phyloP scores from a whole-genome alignment of 2,888 invertebrate species.

The Zygothrica quintamaculata region DNA sequence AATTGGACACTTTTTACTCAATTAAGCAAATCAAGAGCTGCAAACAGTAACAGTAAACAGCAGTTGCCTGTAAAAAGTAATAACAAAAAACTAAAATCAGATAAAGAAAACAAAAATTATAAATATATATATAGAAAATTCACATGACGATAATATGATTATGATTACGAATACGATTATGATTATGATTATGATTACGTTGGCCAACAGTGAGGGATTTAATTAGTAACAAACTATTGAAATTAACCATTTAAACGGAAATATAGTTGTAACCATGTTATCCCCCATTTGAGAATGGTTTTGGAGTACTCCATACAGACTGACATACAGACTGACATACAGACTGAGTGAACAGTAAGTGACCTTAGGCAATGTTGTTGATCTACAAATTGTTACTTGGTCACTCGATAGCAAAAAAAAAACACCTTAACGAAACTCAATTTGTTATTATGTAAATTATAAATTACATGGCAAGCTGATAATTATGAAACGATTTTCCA shows the following conservation, averaged over 20 bases:
- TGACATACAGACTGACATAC: background rate
- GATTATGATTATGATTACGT: constrained; percentile 27
- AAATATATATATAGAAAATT: too few species aligned
- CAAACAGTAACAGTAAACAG: constrained; percentile 19
- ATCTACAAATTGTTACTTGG: constrained; percentile 49
- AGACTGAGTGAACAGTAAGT: constrained; percentile 27
- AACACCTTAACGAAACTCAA: constrained; percentile 41
- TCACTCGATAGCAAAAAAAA: constrained; percentile 29
- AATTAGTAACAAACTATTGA: constrained; percentile 48
- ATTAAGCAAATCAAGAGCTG: constrained; percentile 82
- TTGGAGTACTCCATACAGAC: background rate
- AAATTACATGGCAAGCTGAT: constrained; percentile 73
- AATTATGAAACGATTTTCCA: constrained; percentile 79
- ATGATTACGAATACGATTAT: constrained; percentile 27
- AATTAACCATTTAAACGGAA: constrained; percentile 44
- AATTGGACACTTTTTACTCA: constrained; percentile 78
- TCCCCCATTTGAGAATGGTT: background rate
- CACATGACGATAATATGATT: constrained; percentile 25
- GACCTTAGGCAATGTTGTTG: constrained; percentile 75
- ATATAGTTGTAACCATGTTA: constrained; percentile 21
- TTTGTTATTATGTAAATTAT: constrained; percentile 74
- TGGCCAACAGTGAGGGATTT: constrained; percentile 28
- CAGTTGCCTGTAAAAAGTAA: constrained; percentile 10
- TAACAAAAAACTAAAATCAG: constrained; percentile 19
- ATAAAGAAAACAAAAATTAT: too few species aligned